phyloP scores from a whole-genome alignment of 2,888 invertebrate genomes.

The Hoplodrina ambigua region DNA sequence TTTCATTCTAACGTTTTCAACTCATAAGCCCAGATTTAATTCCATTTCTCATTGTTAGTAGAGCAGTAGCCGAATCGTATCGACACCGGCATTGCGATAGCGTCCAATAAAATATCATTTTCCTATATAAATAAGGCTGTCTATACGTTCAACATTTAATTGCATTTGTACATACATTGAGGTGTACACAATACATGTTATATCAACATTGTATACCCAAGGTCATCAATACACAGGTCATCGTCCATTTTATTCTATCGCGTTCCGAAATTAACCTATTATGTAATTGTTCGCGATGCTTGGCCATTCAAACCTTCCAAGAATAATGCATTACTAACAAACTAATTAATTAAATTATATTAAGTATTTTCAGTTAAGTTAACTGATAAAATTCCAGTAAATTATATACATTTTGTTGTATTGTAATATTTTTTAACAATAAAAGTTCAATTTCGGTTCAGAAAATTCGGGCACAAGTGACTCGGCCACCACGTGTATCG shows the following conservation, averaged over 20 bases:
- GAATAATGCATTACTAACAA: constrained; percentile 30
- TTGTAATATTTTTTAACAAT: neutral
- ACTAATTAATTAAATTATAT: constrained; percentile 25
- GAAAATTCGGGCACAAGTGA: constrained; percentile 46
- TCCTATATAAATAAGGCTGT: constrained; percentile 13
- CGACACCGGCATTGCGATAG: neutral
- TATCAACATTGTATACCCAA: constrained; percentile 30
- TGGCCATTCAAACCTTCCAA: constrained; percentile 28
- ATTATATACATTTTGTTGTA: neutral
- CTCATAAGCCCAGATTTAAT: neutral
- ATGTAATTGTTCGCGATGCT: constrained; percentile 33
- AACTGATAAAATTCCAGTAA: neutral
- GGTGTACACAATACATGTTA: constrained; percentile 21
- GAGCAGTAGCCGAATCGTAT: neutral
- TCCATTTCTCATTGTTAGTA: neutral
- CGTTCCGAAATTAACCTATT: constrained; percentile 29
- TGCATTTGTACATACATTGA: constrained; percentile 4
- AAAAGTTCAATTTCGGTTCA: constrained; percentile 31
- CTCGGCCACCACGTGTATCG: constrained; percentile 82
- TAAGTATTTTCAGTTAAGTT: neutral
- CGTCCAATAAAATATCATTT: constrained; percentile 16
- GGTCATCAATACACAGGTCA: constrained; percentile 50
- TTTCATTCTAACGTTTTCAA: neutral
- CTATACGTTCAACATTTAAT: constrained; percentile 8
- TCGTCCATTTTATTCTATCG: constrained; percentile 31